Evolutionary conservation across 2,113 vertebrate species (phyloP).

Genomic region (Menidia beryllina): DNA sequence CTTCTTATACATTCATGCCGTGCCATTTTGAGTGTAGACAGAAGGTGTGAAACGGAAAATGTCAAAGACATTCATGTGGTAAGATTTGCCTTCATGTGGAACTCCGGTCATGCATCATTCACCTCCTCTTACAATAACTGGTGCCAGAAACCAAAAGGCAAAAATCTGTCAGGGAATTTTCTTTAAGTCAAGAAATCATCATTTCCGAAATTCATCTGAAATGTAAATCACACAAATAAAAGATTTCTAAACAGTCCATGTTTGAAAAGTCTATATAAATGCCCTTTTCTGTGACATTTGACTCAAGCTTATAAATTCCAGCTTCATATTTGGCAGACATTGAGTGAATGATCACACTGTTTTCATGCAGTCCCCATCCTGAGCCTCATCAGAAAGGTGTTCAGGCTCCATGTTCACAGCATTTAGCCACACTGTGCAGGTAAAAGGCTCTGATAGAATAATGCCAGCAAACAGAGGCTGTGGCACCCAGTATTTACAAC

Average conservation of each 20-base stretch:
- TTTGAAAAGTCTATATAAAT: slow-evolving; percentile 1
- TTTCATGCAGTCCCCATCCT: background rate
- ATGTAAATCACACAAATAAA: too few relatives aligned
- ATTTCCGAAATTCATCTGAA: background rate
- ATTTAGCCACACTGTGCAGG: background rate
- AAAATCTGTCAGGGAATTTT: background rate
- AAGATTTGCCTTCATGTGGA: too few relatives aligned
- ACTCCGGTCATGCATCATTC: too few relatives aligned
- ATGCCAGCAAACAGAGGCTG: background rate
- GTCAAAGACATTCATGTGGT: too few relatives aligned
- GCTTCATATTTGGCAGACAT: slow-evolving; percentile 24
- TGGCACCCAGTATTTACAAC: background rate
- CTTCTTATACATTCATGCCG: background rate
- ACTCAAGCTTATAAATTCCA: slow-evolving; percentile 27
- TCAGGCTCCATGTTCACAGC: background rate
- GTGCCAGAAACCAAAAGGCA: background rate
- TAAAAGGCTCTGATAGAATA: background rate
- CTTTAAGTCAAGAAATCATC: too few relatives aligned
- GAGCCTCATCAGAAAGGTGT: background rate
- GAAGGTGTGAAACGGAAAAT: too few relatives aligned
- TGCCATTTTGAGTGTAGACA: background rate
- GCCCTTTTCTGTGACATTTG: slow-evolving; percentile 5
- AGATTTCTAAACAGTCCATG: too few relatives aligned
- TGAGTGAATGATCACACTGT: slow-evolving; percentile 16
- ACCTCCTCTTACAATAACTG: background rate